These are phyloP conservation scores for Hypanus sabinus DNA, from an alignment of 2,113 vertebrate species.

Conservation along the genomic window DNA sequence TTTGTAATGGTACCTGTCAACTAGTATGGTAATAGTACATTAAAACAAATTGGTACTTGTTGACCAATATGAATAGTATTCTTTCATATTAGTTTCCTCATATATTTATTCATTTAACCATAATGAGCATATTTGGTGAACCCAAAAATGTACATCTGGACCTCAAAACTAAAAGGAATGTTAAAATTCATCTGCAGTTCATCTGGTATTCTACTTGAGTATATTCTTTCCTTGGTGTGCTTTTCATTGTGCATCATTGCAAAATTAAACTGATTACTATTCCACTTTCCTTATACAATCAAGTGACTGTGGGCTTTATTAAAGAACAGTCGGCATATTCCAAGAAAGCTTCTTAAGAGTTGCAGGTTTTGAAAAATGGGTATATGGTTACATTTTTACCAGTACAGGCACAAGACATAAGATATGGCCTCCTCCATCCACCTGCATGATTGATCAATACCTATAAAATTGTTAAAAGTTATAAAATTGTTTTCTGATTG, in stretches of 20 bases:
- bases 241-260: background rate
- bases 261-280: background rate
- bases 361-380: background rate
- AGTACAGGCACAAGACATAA: too few species aligned
- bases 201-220: background rate
- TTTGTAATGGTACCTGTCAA: background rate
- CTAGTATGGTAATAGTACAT: background rate
- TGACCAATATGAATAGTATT: background rate
- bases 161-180: background rate
- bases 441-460: background rate
- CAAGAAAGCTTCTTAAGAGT: background rate
- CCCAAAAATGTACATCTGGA: too few species aligned
- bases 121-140: background rate
- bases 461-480: too few species aligned
- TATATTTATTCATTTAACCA: background rate
- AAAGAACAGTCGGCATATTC: background rate
- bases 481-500: background rate
- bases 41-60: background rate
- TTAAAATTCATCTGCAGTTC: background rate
- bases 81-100: background rate
- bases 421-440: background rate
- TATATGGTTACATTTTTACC: background rate
- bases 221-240: conserved; percentile 15
- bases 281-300: background rate
- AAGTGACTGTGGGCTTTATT: background rate